phyloP scores from a whole-genome alignment of 1,140 invertebrate species.

The Drosophila lacteicornis region DNA sequence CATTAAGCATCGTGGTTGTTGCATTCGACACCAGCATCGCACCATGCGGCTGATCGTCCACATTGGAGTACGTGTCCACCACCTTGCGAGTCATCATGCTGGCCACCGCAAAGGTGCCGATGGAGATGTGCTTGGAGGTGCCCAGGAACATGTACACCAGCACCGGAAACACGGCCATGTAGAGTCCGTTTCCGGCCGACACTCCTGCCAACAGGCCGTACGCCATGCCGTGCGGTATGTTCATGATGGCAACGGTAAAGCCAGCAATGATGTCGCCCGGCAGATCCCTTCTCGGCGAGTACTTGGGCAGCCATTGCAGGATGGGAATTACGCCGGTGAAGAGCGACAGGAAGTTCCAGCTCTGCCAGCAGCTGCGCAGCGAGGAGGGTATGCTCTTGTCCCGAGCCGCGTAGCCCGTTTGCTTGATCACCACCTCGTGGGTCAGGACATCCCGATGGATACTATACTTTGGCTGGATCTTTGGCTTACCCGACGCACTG shows the following conservation, averaged over 20 bases:
- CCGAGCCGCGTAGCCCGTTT: constrained; percentile 77
- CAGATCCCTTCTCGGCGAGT: constrained; percentile 88
- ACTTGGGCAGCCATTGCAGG: constrained; percentile 89
- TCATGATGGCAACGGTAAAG: constrained; percentile 95
- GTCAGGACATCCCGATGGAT: constrained; percentile 79
- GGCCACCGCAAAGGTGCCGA: constrained; percentile 96
- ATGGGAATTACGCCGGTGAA: constrained; percentile 87
- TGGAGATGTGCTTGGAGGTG: constrained; percentile 95
- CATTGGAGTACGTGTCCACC: constrained; percentile 71
- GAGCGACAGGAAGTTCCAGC: constrained; percentile 72
- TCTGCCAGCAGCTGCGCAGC: constrained; percentile 62
- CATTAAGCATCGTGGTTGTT: constrained; percentile 28
- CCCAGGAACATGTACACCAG: constrained; percentile 95
- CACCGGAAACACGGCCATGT: constrained; percentile 97
- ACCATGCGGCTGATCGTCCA: constrained; percentile 24
- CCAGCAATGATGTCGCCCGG: constrained; percentile 91
- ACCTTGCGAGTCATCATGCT: constrained; percentile 96
- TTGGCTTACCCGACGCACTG: constrained; percentile 64
- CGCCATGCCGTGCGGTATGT: constrained; percentile 94
- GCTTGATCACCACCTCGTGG: constrained; percentile 80
- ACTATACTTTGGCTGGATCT: constrained; percentile 75
- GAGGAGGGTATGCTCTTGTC: constrained; percentile 81
- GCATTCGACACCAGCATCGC: not conserved
- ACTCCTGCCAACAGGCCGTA: constrained; percentile 95
- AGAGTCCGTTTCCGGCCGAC: constrained; percentile 95